Evolutionary conservation across 2,888 invertebrate genomes (phyloP).

Genomic region (Labia minor): DNA sequence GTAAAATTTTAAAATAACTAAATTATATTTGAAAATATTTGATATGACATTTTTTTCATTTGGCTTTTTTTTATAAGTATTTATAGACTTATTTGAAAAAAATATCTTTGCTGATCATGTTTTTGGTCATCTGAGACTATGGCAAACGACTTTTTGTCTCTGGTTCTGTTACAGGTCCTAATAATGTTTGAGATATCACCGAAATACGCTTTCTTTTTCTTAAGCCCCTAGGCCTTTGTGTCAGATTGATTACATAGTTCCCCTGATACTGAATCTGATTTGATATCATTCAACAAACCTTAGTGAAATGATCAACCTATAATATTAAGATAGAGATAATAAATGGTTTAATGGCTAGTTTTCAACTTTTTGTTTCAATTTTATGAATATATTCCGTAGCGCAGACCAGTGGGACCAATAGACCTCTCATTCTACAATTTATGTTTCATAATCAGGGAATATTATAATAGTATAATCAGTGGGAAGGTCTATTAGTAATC

Average conservation of each 20-base stretch:
- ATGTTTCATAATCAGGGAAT: background rate
- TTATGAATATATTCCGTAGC: background rate
- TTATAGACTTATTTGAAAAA: no score
- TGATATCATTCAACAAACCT: background rate
- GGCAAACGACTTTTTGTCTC: no score
- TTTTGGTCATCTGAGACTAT: no score
- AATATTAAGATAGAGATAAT: background rate
- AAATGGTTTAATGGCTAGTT: background rate
- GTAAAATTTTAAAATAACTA: no score
- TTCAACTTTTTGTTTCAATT: background rate
- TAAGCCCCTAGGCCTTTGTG: background rate
- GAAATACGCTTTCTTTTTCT: background rate
- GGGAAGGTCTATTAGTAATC: background rate
- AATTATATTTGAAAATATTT: no score
- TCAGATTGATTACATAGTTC: background rate
- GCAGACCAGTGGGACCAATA: background rate
- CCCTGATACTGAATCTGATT: background rate
- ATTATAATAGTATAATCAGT: background rate
- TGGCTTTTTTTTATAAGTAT: no score
- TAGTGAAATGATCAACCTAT: background rate
- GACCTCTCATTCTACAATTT: background rate
- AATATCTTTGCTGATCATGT: no score
- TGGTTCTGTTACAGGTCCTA: no score
- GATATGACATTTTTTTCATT: no score
- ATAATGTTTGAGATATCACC: background rate